Evolutionary conservation across 2,888 invertebrate species (phyloP), one percentile per base, ranked within the genome.

Genomic region (Eudemis profundana): DNA sequence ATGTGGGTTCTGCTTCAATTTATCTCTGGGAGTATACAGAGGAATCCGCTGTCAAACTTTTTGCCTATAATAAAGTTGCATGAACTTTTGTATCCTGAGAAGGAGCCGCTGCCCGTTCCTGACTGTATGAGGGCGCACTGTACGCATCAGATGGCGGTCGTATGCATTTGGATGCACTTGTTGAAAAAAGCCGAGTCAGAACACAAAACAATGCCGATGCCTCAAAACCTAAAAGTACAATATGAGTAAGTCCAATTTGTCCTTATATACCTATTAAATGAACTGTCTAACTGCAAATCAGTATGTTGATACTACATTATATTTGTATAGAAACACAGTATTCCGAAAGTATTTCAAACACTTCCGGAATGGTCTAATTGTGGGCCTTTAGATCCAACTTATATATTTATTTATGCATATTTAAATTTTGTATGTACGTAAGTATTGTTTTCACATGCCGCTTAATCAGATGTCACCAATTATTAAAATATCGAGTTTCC

Each of bases 1-100:
- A 99, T 99, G 99, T 99, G 99, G 99, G 97, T 98, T 17, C 90
- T 99, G 15, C 90, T 99, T 46, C 99, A 99, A 89, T 99, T 98
- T 79, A 97, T 99, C 75, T 98, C 99, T 0, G 98, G 98, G 53
- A 98, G 98, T 79, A 98, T 98, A 77, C 98, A 98, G 84, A 95
- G 98, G 74, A 98, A 98, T 88, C 97, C 98, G 0, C 87, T 97
- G 50, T 95, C 96, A 0, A 97, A 97, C 82, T 98, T 98, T 78
- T 88, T 98, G 68, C 97, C 98, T 0, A 97, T 98, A 67, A 94
- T 98, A 74, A 96, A 97, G 81, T 92, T 99, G 10, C 98, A 98
- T 84, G 98, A 98, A 85, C 91, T 98, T 27, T 90, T 99, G 3
- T 99, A 98, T 84, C 97, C 97, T 0, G 98, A 98, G 79, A 96